A percentile compares a stretch with the other conserved stretches of the same genome.
Evolutionary conservation across 2,113 vertebrate species (phyloP).

Genomic region (Psettodes erumei): DNA sequence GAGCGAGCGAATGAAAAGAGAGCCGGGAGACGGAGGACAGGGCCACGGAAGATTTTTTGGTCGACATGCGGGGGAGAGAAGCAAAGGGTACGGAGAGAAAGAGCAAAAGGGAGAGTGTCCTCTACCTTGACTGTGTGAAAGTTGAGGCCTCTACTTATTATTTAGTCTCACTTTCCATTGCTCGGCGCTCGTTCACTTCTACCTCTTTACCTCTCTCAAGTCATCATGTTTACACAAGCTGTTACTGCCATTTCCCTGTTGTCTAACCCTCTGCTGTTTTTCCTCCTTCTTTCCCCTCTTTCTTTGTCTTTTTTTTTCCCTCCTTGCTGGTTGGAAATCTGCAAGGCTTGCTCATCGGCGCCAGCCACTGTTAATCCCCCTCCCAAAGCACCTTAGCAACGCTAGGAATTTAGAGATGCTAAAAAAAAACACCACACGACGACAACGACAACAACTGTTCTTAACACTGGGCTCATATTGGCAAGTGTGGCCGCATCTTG

Average conservation of each 20-base stretch:
- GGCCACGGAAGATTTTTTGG: not conserved
- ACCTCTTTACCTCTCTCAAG: conserved; percentile 77
- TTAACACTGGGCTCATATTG: conserved; percentile 81
- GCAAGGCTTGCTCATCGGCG: conserved; percentile 81
- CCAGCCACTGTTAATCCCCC: conserved; percentile 83
- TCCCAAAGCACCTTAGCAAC: conserved; percentile 85
- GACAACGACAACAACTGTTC: conserved; percentile 80
- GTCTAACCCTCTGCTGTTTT: conserved; percentile 75
- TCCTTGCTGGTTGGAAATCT: conserved; percentile 78
- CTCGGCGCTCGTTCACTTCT: conserved; percentile 47
- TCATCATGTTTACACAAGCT: conserved; percentile 79
- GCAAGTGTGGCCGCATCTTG: conserved; percentile 82
- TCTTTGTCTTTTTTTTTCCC: conserved; percentile 79
- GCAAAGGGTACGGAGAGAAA: not conserved
- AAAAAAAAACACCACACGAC: conserved; percentile 70
- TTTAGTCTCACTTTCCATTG: conserved; percentile 57
- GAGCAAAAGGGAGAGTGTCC: not conserved
- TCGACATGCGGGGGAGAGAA: not conserved
- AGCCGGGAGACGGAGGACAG: conserved; percentile 16
- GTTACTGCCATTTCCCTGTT: conserved; percentile 71
- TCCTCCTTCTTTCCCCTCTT: conserved; percentile 68
- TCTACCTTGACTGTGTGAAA: conserved; percentile 32
- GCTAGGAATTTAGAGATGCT: conserved; percentile 82
- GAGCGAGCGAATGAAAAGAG: conserved; percentile 34
- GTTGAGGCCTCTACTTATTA: conserved; percentile 60